A percentile compares a stretch with the other conserved stretches of the same genome.
phyloP scores from a whole-genome alignment of 2,113 vertebrate species.

The Pogona vitticeps region DNA sequence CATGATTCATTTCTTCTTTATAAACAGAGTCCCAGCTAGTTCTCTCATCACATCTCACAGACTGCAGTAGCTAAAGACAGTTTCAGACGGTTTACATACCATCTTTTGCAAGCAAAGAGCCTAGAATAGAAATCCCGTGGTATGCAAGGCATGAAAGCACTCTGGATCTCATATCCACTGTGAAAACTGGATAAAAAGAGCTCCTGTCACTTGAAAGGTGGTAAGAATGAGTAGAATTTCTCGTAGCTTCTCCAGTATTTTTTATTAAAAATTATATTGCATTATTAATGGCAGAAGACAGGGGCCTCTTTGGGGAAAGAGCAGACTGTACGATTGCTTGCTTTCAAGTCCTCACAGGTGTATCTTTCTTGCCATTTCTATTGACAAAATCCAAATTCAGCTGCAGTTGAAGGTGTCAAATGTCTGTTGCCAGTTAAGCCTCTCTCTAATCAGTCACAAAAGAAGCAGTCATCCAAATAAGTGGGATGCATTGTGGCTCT shows the following conservation, averaged over 20 bases:
- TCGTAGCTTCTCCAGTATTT: neutral
- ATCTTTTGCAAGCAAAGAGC: no score
- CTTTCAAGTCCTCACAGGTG: neutral
- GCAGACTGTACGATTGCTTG: neutral
- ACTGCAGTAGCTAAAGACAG: neutral
- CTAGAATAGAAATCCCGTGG: no score
- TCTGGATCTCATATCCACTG: neutral
- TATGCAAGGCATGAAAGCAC: neutral
- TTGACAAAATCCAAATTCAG: neutral
- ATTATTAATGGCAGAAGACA: neutral
- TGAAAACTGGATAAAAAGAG: neutral
- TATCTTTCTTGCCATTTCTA: neutral
- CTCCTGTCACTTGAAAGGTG: neutral
- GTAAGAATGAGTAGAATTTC: neutral
- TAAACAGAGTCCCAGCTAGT: neutral
- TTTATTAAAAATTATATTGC: neutral
- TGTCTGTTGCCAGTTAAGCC: neutral
- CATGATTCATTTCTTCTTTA: neutral
- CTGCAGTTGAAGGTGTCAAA: no score
- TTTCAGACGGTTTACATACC: no score
- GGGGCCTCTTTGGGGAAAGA: neutral
- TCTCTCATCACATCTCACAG: neutral
- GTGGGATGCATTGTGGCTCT: no score
- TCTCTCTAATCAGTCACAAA: no score
- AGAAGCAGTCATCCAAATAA: no score